Percentiles rank a stretch among this genome's conserved stretches.
Conservation (phyloP, 2,113 vertebrate species). For the Pterocles orientalis region DNA sequence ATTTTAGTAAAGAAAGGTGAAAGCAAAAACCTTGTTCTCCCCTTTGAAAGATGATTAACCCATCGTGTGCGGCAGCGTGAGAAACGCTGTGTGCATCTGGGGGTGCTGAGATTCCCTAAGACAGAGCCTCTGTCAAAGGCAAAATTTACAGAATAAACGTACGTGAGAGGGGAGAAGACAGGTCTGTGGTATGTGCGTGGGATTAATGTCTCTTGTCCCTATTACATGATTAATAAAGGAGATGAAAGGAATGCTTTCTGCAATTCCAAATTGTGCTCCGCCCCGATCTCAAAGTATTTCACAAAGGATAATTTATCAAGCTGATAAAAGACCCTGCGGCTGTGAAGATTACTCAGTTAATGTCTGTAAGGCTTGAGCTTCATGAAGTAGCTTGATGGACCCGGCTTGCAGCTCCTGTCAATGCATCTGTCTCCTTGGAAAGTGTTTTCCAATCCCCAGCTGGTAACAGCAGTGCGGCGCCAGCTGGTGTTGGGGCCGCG, state of each 20-base stretch:
- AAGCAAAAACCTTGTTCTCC: not conserved
- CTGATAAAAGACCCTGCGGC: not conserved
- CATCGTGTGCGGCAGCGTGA: fast-evolving
- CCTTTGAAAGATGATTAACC: not conserved
- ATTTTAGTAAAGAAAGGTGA: not conserved
- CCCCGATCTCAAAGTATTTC: not conserved
- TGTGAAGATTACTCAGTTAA: not conserved
- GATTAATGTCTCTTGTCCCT: not conserved
- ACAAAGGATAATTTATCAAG: not conserved
- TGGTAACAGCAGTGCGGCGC: not conserved
- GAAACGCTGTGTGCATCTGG: not conserved
- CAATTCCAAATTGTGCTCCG: not conserved
- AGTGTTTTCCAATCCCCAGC: not conserved
- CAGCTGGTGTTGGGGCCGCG: not conserved
- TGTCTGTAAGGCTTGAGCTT: not conserved
- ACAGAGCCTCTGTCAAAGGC: not conserved
- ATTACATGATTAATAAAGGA: not conserved
- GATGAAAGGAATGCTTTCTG: not conserved
- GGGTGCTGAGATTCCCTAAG: not conserved
- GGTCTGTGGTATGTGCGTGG: not conserved
- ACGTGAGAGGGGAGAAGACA: not conserved
- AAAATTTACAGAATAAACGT: not conserved
- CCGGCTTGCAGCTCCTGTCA: not conserved
- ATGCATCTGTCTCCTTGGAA: not conserved
- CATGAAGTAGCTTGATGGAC: not conserved